A percentile compares a stretch with the other conserved stretches of the same genome.
phyloP scores from a whole-genome alignment of 35 echinoderm and acorn worm species.

The Strongylocentrotus purpuratus region DNA sequence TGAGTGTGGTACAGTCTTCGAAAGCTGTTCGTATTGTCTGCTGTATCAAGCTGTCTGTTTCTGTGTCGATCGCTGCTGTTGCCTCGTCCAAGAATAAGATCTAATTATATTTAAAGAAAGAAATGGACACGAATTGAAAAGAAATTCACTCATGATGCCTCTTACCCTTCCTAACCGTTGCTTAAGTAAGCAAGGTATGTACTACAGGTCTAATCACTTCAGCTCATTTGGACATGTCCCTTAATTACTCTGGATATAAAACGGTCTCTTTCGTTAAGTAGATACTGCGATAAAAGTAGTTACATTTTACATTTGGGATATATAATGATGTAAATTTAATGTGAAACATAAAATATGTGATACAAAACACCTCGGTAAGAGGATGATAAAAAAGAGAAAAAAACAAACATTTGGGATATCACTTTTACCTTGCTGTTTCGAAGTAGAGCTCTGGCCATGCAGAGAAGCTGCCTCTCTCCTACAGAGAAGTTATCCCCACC shows the following conservation, averaged over 20 bases:
- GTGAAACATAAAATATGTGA: no score
- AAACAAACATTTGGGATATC: background rate
- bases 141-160: no score
- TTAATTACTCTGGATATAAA: no score
- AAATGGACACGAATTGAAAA: background rate
- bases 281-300: no score
- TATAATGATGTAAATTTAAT: no score
- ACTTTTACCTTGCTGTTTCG: conserved; percentile 70
- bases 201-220: no score
- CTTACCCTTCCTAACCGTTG: no score
- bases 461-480: conserved; percentile 82
- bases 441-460: conserved; percentile 89
- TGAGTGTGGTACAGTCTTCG: conserved; percentile 76
- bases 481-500: conserved; percentile 93
- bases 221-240: no score
- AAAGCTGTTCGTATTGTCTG: conserved; percentile 83
- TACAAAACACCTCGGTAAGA: no score
- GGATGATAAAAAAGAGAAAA: no score
- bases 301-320: background rate
- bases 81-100: conserved; percentile 91
- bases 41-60: conserved; percentile 86
- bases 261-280: no score
- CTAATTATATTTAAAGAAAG: conserved; percentile 1
- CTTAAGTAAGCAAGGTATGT: no score
- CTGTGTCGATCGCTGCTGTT: conserved; percentile 92